Evolutionary conservation across 2,113 vertebrate genomes (phyloP).

Genomic region (Mirza zaza): DNA sequence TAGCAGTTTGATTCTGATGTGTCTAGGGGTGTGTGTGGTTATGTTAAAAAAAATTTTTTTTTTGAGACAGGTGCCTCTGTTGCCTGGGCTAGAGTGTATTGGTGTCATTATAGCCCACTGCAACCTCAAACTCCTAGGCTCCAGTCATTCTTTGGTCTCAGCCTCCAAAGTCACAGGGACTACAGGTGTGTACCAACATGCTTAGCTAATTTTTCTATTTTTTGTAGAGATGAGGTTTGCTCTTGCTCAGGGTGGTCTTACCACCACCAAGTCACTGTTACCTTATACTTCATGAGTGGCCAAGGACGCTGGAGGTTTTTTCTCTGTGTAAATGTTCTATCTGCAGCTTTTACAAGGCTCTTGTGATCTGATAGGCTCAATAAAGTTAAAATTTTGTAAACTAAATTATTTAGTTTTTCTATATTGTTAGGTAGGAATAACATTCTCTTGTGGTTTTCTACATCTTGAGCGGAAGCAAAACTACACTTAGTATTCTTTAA

Average conservation of each 20-base stretch:
- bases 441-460: constrained; percentile 36
- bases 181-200: too few relatives aligned
- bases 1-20: neutral
- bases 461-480: neutral
- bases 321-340: neutral
- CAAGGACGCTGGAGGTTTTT: neutral
- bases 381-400: neutral
- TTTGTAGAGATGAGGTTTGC: too few relatives aligned
- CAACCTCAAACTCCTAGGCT: too few relatives aligned
- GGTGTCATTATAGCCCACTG: too few relatives aligned
- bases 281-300: neutral
- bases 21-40: neutral
- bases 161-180: too few relatives aligned
- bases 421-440: neutral
- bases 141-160: too few relatives aligned
- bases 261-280: neutral
- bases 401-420: constrained; percentile 17
- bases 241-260: too few relatives aligned
- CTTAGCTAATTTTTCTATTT: too few relatives aligned
- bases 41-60: neutral
- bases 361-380: neutral
- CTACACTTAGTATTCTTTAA: neutral
- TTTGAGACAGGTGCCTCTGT: too few relatives aligned
- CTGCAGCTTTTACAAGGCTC: neutral
- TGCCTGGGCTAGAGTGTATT: too few relatives aligned